Percentiles rank a stretch among this genome's conserved stretches.
phyloP scores from a whole-genome alignment of 1,140 invertebrate species.

The Drosophila prosaltans region DNA sequence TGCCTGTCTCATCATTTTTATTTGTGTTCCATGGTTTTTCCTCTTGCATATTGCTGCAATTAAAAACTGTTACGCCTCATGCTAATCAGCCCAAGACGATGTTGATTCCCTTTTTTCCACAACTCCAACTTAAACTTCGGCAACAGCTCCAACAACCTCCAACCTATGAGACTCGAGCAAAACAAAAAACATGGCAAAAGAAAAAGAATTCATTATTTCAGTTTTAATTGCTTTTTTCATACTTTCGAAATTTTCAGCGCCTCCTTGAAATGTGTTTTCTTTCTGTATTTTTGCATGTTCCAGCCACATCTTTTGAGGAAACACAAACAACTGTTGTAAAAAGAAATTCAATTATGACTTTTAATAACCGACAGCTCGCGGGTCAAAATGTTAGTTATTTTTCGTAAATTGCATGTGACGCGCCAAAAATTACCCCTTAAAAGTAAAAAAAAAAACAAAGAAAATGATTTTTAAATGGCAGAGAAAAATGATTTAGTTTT shows the following conservation, averaged over 20 bases:
- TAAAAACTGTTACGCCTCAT: constrained; percentile 82
- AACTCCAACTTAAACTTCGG: constrained; percentile 28
- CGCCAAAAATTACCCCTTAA: constrained; percentile 19
- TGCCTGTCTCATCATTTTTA: constrained; percentile 31
- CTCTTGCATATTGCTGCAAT: constrained; percentile 77
- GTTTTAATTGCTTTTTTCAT: constrained; percentile 82
- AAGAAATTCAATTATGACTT: constrained; percentile 82
- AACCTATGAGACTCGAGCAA: neutral
- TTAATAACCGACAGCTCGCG: constrained; percentile 71
- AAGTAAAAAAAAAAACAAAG: constrained; percentile 16
- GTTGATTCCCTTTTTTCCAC: constrained; percentile 41
- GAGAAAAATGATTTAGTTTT: neutral
- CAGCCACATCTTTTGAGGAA: constrained; percentile 67
- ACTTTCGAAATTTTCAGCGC: constrained; percentile 75
- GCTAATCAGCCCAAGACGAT: constrained; percentile 70
- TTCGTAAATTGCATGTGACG: constrained; percentile 50
- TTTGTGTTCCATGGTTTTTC: constrained; percentile 61
- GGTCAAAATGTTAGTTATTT: constrained; percentile 55
- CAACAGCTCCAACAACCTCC: constrained; percentile 24
- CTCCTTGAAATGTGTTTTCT: neutral
- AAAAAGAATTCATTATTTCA: constrained; percentile 82
- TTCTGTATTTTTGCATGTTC: constrained; percentile 71
- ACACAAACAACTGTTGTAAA: constrained; percentile 71
- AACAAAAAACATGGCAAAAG: constrained; percentile 55
- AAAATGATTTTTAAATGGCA: neutral